These are phyloP conservation scores for Mactra quadrangularis DNA, from an alignment of 1,140 invertebrate species.

Conservation along the genomic window DNA sequence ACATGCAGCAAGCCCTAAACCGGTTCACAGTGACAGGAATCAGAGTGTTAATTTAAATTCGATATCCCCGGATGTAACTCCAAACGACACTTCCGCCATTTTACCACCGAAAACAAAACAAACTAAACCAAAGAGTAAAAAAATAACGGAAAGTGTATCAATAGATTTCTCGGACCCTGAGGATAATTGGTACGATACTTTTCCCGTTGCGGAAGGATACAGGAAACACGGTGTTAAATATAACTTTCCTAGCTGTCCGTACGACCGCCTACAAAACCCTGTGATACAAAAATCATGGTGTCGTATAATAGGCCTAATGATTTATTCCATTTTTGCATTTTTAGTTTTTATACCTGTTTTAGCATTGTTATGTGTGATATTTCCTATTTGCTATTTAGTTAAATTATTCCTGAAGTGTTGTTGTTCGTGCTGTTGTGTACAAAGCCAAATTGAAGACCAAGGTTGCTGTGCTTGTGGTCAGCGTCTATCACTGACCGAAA, in stretches of 20 bases:
- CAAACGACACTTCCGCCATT: conserved; percentile 47
- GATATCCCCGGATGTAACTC: conserved; percentile 24
- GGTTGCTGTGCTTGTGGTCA: conserved; percentile 50
- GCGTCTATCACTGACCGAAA: conserved; percentile 46
- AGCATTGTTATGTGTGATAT: conserved; percentile 38
- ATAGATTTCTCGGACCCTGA: conserved; percentile 53
- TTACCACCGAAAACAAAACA: conserved; percentile 25
- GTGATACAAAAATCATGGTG: conserved; percentile 50
- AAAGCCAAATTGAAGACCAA: conserved; percentile 29
- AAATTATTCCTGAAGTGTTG: conserved; percentile 49
- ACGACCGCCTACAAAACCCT: conserved; percentile 21
- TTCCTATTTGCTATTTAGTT: conserved; percentile 49
- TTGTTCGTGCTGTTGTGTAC: conserved; percentile 48
- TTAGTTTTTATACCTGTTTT: conserved; percentile 48
- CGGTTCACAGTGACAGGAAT: conserved; percentile 1
- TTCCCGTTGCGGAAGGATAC: conserved; percentile 41
- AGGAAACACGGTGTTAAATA: conserved; percentile 57
- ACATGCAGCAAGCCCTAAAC: conserved; percentile 31
- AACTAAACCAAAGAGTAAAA: conserved; percentile 1
- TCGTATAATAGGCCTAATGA: neutral
- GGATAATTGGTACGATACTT: conserved; percentile 38
- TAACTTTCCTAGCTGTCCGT: conserved; percentile 49
- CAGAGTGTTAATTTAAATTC: conserved; percentile 31
- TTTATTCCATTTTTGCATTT: conserved; percentile 42
- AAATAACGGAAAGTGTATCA: conserved; percentile 26